Base-by-base conservation (phyloP, 2,888 invertebrate genomes). In the Andricus quercusramuli region DNA sequence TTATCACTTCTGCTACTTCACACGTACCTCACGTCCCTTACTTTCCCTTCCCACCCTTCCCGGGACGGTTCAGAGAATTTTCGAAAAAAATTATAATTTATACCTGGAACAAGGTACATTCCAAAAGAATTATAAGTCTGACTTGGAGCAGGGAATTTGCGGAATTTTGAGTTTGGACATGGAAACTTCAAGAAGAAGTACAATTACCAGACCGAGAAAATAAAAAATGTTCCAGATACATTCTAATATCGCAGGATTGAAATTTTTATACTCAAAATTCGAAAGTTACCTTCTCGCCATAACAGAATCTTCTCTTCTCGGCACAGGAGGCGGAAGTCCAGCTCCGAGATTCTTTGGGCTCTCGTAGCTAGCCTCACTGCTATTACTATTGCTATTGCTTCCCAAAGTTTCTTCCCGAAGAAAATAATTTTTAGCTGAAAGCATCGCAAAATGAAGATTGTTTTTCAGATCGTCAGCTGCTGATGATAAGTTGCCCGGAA, bases 401-500 rank as follows among this genome's bases (percentile, higher is more conserved):
- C 90, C 88, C n/a, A 85, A 85, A 70, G 81, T 25, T 66, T 89
- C 90, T 80, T 89, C 89, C 64, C 90, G 87, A 9, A 90, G 83
- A 81, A 90, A 89, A 82, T 91, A 92, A 84, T 91, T 92, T 85
- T 92, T 91, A 67, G 91, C 90, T 64, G 92, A 89, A 80, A 92
- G 90, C 92, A 92, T 92, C 9, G 92, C 92, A 83, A 92, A 92
- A 86, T 92, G 92, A 65, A 92, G 88, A 85, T 92, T 93, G 87
- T 91, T 95, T 86, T 94, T 94, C 59, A 94, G 94, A 87, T 96
- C 95, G 88, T 96, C 95, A 68, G 95, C 95, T 89, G 95, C 95
- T 32, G 94, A 95, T 56, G 95, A 94, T 67, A 96, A 91, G 89
- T 94, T 95, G 85, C 95, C 95, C 68, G 94, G 93, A 80, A 96